Evolutionary conservation across 2,797 vertebrate species (phyloP).

Genomic region (Nannoperca obscura): DNA sequence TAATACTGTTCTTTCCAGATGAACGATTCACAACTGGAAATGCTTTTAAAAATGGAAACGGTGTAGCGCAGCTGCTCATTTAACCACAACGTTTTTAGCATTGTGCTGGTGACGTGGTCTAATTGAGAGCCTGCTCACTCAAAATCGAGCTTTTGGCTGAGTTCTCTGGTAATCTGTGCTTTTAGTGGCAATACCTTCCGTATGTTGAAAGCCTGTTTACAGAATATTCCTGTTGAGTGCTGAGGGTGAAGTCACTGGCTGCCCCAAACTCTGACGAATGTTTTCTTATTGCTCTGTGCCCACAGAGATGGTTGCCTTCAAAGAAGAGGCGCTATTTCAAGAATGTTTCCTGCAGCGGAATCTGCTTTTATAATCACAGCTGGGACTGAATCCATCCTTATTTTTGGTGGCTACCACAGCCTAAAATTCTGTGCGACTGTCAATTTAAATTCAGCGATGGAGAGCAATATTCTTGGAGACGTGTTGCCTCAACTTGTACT

Average conservation of each 20-base stretch:
- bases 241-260: constrained; percentile 70
- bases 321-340: constrained; percentile 77
- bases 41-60: constrained; percentile 62
- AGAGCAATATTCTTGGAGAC: constrained; percentile 15
- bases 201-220: constrained; percentile 47
- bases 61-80: constrained; percentile 55
- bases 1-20: constrained; percentile 44
- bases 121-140: constrained; percentile 27
- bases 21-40: constrained; percentile 65
- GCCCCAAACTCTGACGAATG: constrained; percentile 65
- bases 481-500: constrained; percentile 5
- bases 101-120: constrained; percentile 30
- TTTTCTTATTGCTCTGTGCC: constrained; percentile 76
- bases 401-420: constrained; percentile 40
- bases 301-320: constrained; percentile 69
- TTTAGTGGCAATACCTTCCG: constrained; percentile 56
- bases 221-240: constrained; percentile 60
- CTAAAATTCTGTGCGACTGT: constrained; percentile 42
- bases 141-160: constrained; percentile 44
- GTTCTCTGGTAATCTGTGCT: constrained; percentile 49
- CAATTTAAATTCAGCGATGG: background rate
- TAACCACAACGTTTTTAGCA: constrained; percentile 59
- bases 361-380: constrained; percentile 80
- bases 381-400: constrained; percentile 41
- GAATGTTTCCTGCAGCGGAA: constrained; percentile 73